A percentile compares a stretch with the other conserved stretches of the same genome.
Conservation (phyloP, 1,140 invertebrate species). For the Sarcophaga bullata region DNA sequence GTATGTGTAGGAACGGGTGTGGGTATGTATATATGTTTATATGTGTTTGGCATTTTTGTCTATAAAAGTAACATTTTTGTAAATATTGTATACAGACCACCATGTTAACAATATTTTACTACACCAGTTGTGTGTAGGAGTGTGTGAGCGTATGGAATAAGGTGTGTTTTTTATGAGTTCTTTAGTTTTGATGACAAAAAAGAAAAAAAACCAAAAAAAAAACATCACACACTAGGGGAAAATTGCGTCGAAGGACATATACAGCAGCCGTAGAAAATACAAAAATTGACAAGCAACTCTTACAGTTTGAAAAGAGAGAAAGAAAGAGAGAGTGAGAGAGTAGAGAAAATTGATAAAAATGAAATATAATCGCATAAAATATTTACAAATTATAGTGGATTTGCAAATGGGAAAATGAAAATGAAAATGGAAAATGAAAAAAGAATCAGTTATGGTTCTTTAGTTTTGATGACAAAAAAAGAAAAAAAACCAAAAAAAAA, state of each 20-base stretch:
- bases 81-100: not conserved
- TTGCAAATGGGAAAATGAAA: not conserved
- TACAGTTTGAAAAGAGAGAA: not conserved
- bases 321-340: no score
- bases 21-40: no score
- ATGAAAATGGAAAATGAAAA: no score
- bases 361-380: not conserved
- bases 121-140: not conserved
- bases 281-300: no score
- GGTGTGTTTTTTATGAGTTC: no score
- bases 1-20: not conserved
- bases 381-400: slow-evolving; percentile 10
- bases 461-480: no score
- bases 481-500: not conserved
- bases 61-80: not conserved
- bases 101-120: not conserved
- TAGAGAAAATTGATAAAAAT: slow-evolving; percentile 16
- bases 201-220: no score
- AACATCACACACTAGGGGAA: not conserved
- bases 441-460: no score
- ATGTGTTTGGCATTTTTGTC: not conserved
- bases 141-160: not conserved
- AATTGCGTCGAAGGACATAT: not conserved
- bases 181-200: no score
- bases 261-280: not conserved